Conservation (phyloP, 2,888 invertebrate genomes). For the Prenolepis imparis region DNA sequence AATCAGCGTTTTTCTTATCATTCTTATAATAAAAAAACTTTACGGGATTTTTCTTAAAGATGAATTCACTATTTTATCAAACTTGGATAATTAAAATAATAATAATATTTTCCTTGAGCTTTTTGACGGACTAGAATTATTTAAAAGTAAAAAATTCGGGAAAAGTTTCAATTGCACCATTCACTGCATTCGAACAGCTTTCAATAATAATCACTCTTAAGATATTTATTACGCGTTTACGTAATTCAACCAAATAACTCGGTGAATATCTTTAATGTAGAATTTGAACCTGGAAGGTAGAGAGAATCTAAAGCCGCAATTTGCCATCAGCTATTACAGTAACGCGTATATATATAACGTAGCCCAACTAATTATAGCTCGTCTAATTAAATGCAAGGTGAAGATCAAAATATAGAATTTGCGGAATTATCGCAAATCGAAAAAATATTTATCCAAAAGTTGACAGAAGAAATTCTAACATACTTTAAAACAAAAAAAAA, state of each 20-base stretch:
- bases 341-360: not conserved
- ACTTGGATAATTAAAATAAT: not conserved
- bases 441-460: not conserved
- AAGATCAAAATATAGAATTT: not conserved
- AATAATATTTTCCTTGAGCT: not conserved
- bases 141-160: not conserved
- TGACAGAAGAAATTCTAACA: not conserved
- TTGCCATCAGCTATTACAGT: not conserved
- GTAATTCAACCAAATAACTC: constrained; percentile 26
- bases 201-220: constrained; percentile 1
- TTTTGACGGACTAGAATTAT: not conserved
- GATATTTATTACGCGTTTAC: constrained; percentile 38
- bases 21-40: not conserved
- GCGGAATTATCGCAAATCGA: not conserved
- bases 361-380: constrained; percentile 10
- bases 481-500: not conserved
- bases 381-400: constrained; percentile 4
- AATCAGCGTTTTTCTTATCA: not conserved
- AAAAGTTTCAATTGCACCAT: constrained; percentile 30
- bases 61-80: not conserved
- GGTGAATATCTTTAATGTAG: constrained; percentile 12
- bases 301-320: constrained; percentile 27
- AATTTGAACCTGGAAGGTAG: not conserved
- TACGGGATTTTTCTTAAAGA: not conserved
- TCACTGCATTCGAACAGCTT: constrained; percentile 4